phyloP scores from a whole-genome alignment of 2,888 invertebrate species.

The Leptura quadrifasciata region DNA sequence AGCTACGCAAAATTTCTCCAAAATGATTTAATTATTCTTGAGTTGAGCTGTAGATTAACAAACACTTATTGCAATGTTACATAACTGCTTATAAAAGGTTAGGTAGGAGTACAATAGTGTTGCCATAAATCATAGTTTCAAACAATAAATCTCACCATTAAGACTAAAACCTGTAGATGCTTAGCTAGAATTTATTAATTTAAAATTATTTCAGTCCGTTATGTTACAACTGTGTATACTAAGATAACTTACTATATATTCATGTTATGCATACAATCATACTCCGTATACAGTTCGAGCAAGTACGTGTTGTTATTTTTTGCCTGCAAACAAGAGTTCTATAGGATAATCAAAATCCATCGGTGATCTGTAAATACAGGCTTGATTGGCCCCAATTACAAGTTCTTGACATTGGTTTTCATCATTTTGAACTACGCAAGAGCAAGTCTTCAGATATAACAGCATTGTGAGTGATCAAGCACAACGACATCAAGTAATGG shows the following conservation, averaged over 20 bases:
- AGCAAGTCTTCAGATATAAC: not conserved
- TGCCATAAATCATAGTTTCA: not conserved
- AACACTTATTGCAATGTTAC: too few relatives aligned
- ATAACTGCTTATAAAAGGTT: too few relatives aligned
- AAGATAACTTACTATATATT: not conserved
- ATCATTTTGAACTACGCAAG: not conserved
- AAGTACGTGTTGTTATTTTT: not conserved
- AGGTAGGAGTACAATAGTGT: too few relatives aligned
- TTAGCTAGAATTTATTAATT: not conserved
- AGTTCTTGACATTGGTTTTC: not conserved
- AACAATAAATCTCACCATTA: not conserved
- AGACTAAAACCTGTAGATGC: not conserved
- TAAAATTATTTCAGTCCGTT: not conserved
- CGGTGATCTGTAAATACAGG: not conserved
- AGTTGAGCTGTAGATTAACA: too few relatives aligned
- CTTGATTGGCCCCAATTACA: not conserved
- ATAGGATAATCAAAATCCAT: not conserved
- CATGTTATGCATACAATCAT: not conserved
- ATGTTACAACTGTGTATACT: not conserved
- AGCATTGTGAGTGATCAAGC: not conserved
- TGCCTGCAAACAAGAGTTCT: not conserved
- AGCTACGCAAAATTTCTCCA: too few relatives aligned
- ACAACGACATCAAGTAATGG: not conserved
- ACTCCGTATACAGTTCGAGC: not conserved
- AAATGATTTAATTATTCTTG: too few relatives aligned